phyloP scores from a whole-genome alignment of 2,113 vertebrate genomes.

The Hiodon alosoides region DNA sequence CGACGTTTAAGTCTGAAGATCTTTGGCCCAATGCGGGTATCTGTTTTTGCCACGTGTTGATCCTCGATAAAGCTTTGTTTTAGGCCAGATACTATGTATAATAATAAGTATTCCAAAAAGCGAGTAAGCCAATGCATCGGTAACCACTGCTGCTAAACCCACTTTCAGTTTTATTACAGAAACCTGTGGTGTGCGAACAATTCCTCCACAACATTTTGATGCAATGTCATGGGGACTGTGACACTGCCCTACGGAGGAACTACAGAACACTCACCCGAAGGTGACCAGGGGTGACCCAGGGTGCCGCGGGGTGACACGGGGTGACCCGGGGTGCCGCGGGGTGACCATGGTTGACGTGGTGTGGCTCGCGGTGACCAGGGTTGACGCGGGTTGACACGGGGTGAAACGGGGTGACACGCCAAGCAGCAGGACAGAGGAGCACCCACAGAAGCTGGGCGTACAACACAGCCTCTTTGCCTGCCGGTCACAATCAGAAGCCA shows the following conservation, averaged over 20 bases:
- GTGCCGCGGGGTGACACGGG: neutral
- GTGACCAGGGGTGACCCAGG: neutral
- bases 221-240: neutral
- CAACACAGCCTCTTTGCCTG: neutral
- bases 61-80: too few relatives aligned
- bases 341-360: neutral
- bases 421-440: too few relatives aligned
- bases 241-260: neutral
- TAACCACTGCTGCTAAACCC: neutral
- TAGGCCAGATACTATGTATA: too few relatives aligned
- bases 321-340: neutral
- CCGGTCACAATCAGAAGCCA: neutral
- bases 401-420: neutral
- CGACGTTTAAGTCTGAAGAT: too few relatives aligned
- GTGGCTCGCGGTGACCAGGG: neutral
- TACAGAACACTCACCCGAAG: neutral
- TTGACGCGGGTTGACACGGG: neutral
- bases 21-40: too few relatives aligned
- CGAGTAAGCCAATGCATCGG: neutral
- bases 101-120: neutral
- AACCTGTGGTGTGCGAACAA: neutral
- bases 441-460: neutral
- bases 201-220: too few relatives aligned
- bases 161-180: conserved; percentile 6
- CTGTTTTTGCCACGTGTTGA: too few relatives aligned